Evolutionary conservation across 1,140 invertebrate genomes (phyloP), one percentile per base, ranked within the genome.

Genomic region (Aphelinus atriplicis): DNA sequence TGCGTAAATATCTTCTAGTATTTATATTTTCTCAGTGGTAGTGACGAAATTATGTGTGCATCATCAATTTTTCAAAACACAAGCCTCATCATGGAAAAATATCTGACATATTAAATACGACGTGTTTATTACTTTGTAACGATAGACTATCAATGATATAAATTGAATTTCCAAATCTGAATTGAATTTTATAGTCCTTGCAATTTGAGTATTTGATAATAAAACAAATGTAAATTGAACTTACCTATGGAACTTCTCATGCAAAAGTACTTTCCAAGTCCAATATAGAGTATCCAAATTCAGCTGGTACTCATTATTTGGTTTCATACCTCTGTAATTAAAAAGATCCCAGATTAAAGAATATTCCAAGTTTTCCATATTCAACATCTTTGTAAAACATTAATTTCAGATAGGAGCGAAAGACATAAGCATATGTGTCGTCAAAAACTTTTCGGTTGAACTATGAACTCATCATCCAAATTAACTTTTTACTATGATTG

Each of bases 401-500:
- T 48, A 26, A 26, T 26, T 60, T 88, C 86, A 88, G 86, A 79
- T 87, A 87, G 86, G 86, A 82, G 84, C 86, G 85, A 88, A 88
- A 88, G 83, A 86, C 80, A 82, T 79, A 67, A 67, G 66, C 55
- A 73, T 6, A 26, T 67, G 56, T 73, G 74, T 72, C 82, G 81
- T 74, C 83, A 82, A 83, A 73, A 50, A 73, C 77, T 56, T 77
- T 60, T 84, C 85, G 84, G 81, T 71, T 87, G 85, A 86, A 86
- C 83, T 85, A 85, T 86, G 81, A 82, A 81, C 75, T 84, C 84
- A 86, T 86, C 82, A 86, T 26, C 26, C 26, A 26, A 26, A 26
- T 26, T 26, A 26, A 7, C 47, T 6, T 64, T 46, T 9, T 64
- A 64, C 46, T 6, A 26, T 47, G 26, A 61, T 61, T 61, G 26